A percentile compares a stretch with the other conserved stretches of the same genome.
These are phyloP conservation scores for Anthrax anthrax DNA, from an alignment of 2,888 invertebrate species.

Conservation along the genomic window DNA sequence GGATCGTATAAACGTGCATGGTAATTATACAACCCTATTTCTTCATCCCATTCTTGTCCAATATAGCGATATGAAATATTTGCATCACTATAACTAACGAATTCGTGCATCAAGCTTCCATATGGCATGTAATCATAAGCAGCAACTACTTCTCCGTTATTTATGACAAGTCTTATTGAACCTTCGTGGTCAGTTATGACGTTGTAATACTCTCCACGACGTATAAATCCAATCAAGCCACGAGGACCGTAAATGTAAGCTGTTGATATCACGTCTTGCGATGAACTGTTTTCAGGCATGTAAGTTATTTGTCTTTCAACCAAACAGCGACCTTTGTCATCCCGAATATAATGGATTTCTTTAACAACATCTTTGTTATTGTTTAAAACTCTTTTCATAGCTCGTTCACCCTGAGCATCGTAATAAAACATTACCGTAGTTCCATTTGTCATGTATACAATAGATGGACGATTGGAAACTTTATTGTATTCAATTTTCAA, in stretches of 20 bases:
- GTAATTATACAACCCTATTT: slow-evolving; percentile 16
- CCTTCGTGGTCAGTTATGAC: slow-evolving; percentile 15
- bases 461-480: slow-evolving; percentile 5
- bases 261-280: slow-evolving; percentile 1
- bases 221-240: slow-evolving; percentile 6
- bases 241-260: slow-evolving; percentile 6
- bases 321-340: slow-evolving; percentile 4
- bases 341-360: slow-evolving; percentile 9
- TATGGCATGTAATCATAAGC: too few species aligned
- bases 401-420: slow-evolving; percentile 6
- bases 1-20: slow-evolving; percentile 17
- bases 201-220: slow-evolving; percentile 10
- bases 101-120: slow-evolving; percentile 15
- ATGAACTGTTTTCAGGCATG: neutral
- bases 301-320: slow-evolving; percentile 5
- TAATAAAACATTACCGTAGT: slow-evolving; percentile 3
- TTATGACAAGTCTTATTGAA: slow-evolving; percentile 13
- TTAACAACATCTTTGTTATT: neutral
- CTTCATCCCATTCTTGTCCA: slow-evolving; percentile 17
- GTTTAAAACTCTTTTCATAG: slow-evolving; percentile 1
- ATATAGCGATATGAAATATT: slow-evolving; percentile 14
- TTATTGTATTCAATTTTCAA: slow-evolving; percentile 13
- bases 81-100: slow-evolving; percentile 7
- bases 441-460: slow-evolving; percentile 4
- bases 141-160: slow-evolving; percentile 12